phyloP scores from a whole-genome alignment of 2,113 vertebrate species.

The Cynocephalus volans region DNA sequence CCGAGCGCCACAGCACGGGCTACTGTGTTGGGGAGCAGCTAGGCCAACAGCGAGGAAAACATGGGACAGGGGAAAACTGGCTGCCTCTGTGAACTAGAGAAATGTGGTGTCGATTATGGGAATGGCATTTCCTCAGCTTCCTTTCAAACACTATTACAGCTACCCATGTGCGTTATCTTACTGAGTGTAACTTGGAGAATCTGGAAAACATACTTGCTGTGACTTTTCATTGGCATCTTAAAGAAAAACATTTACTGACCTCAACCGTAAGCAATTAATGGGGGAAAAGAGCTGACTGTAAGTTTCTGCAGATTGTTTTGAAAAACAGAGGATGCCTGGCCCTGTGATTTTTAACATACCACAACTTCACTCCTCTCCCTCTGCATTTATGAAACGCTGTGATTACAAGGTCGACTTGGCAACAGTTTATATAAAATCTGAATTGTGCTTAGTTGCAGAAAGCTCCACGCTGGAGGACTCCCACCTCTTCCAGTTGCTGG shows the following conservation, averaged over 20 bases:
- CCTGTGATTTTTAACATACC: constrained; percentile 77
- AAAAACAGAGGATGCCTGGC: constrained; percentile 19
- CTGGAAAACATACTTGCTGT: background rate
- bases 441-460: constrained; percentile 79
- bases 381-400: constrained; percentile 62
- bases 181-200: constrained; percentile 56
- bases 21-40: background rate
- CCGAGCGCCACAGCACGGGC: background rate
- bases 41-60: background rate
- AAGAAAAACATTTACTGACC: constrained; percentile 73
- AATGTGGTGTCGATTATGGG: background rate
- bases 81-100: background rate
- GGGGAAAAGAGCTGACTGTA: constrained; percentile 70
- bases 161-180: background rate
- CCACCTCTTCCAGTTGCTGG: constrained; percentile 34
- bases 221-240: constrained; percentile 67
- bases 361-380: constrained; percentile 62
- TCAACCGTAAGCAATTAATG: constrained; percentile 45
- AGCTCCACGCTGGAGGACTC: constrained; percentile 52
- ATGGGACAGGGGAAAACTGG: background rate
- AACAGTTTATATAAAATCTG: constrained; percentile 72
- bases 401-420: constrained; percentile 67
- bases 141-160: constrained; percentile 2
- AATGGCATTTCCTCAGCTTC: constrained; percentile 56
- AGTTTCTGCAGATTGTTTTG: constrained; percentile 72